These are phyloP conservation scores for Dromococcyx pavoninus DNA, from an alignment of 2,797 vertebrate species.

Conservation along the genomic window DNA sequence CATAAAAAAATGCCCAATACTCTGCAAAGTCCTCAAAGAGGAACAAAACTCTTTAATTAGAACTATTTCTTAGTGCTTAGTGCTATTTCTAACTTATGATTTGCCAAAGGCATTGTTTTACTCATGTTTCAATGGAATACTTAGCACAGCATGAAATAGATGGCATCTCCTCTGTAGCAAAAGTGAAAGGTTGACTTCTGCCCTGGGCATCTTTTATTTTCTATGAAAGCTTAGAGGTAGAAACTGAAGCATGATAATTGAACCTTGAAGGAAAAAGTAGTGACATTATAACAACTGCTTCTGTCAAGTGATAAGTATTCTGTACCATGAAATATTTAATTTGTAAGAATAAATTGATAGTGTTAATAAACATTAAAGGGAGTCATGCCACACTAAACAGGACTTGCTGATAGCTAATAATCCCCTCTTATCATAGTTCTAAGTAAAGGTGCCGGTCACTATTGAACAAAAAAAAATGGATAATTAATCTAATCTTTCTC, in stretches of 20 bases:
- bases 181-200: conserved; percentile 81
- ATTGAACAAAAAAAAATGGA: background rate
- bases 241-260: conserved; percentile 57
- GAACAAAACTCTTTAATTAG: conserved; percentile 46
- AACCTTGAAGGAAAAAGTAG: conserved; percentile 56
- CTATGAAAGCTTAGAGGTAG: conserved; percentile 46
- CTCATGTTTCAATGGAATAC: conserved; percentile 57
- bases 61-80: conserved; percentile 13
- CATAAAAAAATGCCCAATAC: background rate
- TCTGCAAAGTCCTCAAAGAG: background rate
- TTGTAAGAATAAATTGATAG: background rate
- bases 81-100: conserved; percentile 21
- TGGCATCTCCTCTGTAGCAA: conserved; percentile 71
- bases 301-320: conserved; percentile 28
- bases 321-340: background rate
- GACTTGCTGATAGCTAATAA: background rate
- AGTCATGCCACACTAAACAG: background rate
- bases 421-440: background rate
- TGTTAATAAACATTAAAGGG: background rate
- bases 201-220: conserved; percentile 65
- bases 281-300: conserved; percentile 55
- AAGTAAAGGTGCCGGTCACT: background rate
- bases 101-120: conserved; percentile 61
- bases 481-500: background rate
- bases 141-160: conserved; percentile 68